phyloP scores from a whole-genome alignment of 2,797 vertebrate genomes.

The Bryconaethiops microstoma region DNA sequence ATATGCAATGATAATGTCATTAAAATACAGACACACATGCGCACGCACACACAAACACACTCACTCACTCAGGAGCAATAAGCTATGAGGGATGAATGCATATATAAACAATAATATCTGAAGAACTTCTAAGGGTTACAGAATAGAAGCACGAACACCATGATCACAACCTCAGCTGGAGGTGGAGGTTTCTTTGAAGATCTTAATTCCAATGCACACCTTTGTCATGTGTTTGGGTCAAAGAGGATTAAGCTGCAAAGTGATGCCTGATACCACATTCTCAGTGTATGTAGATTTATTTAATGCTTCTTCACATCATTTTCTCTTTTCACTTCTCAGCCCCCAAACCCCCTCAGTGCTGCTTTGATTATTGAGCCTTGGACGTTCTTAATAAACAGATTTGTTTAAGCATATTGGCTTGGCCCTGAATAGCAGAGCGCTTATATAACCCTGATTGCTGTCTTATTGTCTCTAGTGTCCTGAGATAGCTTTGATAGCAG shows the following conservation, averaged over 20 bases:
- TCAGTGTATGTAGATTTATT: neutral
- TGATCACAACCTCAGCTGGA: neutral
- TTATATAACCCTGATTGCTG: neutral
- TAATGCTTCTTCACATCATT: constrained; percentile 2
- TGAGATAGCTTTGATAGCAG: neutral
- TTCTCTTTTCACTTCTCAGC: neutral
- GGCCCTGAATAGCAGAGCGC: neutral
- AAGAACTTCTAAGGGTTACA: neutral
- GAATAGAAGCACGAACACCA: no score
- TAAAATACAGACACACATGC: no score
- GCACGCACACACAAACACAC: no score
- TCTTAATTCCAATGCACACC: neutral
- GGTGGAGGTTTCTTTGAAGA: neutral
- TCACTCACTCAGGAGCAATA: no score
- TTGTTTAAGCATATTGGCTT: neutral
- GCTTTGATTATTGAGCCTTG: neutral
- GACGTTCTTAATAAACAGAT: neutral
- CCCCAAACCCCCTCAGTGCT: neutral
- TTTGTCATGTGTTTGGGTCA: neutral
- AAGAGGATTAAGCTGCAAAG: neutral
- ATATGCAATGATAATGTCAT: no score
- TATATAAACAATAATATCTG: no score
- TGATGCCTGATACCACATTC: no score
- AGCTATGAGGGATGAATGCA: no score
- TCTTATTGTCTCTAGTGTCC: neutral